Percentiles rank a stretch among this genome's conserved stretches.
Evolutionary conservation across 1,140 invertebrate genomes (phyloP).

Genomic region (Trachymyrmex septentrionalis): DNA sequence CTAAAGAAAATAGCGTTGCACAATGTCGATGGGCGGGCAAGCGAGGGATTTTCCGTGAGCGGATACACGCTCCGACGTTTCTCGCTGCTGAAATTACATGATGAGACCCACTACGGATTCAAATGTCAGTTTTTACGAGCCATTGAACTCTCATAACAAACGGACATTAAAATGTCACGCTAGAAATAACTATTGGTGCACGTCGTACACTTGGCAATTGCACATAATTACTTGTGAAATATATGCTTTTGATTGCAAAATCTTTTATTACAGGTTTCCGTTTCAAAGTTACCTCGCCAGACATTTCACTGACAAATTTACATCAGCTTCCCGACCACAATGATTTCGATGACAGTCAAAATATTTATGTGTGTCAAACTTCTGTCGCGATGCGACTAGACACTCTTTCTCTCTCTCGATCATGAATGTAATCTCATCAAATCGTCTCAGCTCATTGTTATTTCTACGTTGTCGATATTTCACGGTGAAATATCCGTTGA

Average conservation of each 20-base stretch:
- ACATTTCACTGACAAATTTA: background rate
- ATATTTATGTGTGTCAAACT: constrained; percentile 39
- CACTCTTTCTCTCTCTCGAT: no score
- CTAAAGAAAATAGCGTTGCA: constrained; percentile 41
- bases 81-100: constrained; percentile 43
- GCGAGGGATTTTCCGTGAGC: constrained; percentile 37
- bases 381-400: background rate
- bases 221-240: background rate
- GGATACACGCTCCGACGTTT: constrained; percentile 45
- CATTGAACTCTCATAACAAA: background rate
- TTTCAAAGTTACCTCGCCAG: background rate
- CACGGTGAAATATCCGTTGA: background rate
- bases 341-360: constrained; percentile 13
- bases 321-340: background rate
- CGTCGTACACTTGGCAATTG: background rate
- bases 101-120: background rate
- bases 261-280: background rate
- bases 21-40: constrained; percentile 39
- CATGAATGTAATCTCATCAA: constrained; percentile 12
- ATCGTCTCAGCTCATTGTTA: background rate
- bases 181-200: constrained; percentile 3
- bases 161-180: constrained; percentile 35
- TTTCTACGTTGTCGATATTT: constrained; percentile 15
- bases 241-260: background rate
- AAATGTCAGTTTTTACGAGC: constrained; percentile 43